Evolutionary conservation across 2,797 vertebrate species (phyloP).

Genomic region (Pipistrellus pygmaeus): DNA sequence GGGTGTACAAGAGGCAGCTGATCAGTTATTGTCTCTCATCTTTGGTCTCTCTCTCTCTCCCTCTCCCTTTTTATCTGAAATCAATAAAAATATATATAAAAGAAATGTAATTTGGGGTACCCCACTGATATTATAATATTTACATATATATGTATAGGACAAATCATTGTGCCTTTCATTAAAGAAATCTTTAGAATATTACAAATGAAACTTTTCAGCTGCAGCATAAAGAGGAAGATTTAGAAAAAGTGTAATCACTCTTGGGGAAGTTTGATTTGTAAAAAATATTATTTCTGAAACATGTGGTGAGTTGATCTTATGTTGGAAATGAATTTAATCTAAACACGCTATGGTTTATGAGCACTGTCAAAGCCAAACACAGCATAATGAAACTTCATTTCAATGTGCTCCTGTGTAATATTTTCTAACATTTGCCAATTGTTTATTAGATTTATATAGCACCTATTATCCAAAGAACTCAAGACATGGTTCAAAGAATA

Average conservation of each 20-base stretch:
- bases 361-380: constrained; percentile 65
- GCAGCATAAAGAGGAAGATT: not conserved
- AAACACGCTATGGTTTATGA: constrained; percentile 61
- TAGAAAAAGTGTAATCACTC: not conserved
- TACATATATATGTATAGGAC: not conserved
- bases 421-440: constrained; percentile 72
- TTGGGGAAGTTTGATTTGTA: not conserved
- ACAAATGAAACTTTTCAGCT: constrained; percentile 23
- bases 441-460: constrained; percentile 70
- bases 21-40: too few species aligned
- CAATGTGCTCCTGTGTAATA: constrained; percentile 59
- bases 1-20: too few species aligned
- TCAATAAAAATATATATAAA: too few species aligned
- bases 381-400: constrained; percentile 73
- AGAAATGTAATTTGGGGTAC: not conserved
- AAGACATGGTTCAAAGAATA: constrained; percentile 60
- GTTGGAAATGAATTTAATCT: constrained; percentile 64
- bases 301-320: constrained; percentile 15
- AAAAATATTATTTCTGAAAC: constrained; percentile 42
- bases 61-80: too few species aligned
- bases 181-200: not conserved
- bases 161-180: not conserved
- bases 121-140: not conserved
- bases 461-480: constrained; percentile 52
- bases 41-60: too few species aligned